A percentile compares a stretch with the other conserved stretches of the same genome.
These are phyloP conservation scores for Amblyjoppa proteus DNA, from an alignment of 2,888 invertebrate species.

Conservation along the genomic window DNA sequence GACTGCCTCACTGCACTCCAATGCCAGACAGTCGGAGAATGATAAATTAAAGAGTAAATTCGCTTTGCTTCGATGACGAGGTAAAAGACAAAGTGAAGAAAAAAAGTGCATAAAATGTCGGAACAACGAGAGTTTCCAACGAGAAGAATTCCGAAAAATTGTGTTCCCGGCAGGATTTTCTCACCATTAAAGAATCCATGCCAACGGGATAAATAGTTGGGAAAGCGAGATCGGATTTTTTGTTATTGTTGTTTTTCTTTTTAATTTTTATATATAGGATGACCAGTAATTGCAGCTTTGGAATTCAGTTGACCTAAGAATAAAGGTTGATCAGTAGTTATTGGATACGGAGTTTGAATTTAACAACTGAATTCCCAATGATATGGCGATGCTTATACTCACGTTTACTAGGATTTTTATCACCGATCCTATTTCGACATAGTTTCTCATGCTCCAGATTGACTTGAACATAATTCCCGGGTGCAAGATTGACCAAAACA, in stretches of 20 bases:
- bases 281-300: constrained; percentile 57
- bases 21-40: constrained; percentile 1
- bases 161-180: constrained; percentile 60
- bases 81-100: constrained; percentile 22
- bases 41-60: constrained; percentile 34
- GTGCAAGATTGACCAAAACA: too few species aligned
- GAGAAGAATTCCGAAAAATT: constrained; percentile 59
- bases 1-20: constrained; percentile 43
- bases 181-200: constrained; percentile 67
- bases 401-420: too few species aligned
- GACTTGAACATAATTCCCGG: too few species aligned
- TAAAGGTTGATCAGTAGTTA: constrained; percentile 55
- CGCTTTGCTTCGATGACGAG: constrained; percentile 39
- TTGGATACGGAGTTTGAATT: constrained; percentile 12
- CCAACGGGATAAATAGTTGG: constrained; percentile 55
- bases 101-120: constrained; percentile 32
- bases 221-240: constrained; percentile 23
- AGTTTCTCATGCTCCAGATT: too few species aligned
- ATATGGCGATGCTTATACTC: not conserved
- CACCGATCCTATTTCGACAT: too few species aligned
- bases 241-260: not conserved
- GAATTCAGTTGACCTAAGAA: constrained; percentile 46
- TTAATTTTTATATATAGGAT: not conserved
- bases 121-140: constrained; percentile 34
- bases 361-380: not conserved